Evolutionary conservation across 2,797 vertebrate species (phyloP), one percentile per base, ranked within the genome.

Genomic region (Paramormyrops hopkinsi): DNA sequence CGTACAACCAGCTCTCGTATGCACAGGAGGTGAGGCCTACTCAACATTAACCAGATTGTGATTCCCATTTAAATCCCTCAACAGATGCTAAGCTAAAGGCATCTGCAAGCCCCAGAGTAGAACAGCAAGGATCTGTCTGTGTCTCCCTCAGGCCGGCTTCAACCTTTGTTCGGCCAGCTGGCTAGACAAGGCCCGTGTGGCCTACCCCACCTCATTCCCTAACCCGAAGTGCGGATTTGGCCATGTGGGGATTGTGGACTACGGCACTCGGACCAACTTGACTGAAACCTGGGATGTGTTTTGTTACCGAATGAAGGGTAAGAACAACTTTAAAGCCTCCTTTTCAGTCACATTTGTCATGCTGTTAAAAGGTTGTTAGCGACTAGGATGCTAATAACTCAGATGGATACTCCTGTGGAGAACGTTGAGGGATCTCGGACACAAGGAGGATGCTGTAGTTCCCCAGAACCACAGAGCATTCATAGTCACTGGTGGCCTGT

Each of bases 251-350:
- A 98, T 99, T 0, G 96, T 99, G 65, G 98, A 99, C 92, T 99
- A 99, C 0, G 97, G 98, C 0, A 48, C 11, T 8, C 96, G 97
- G 89, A 91, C 46, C 87, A 97, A 98, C 90, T 92, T 95, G 90
- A 97, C 95, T 0, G 97, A 98, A 94, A 97, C 91, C n/a, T 99
- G 98, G 98, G 98, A 99, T 29, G 94, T 95, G 44, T 99, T 97
- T 96, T 99, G 98, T 94, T 98, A 97, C 93, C 93, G 98, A 91
- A 94, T 97, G 92, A 97, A 98, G 94, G 98, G 98, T 99, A 93
- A 95, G 54, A 4, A 7, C 11, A 56, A n/a, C 17, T 29, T 82
- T 14, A 46, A 48, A 44, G 46, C 29, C 44, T 83, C 44, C n/a
- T 83, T 83, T 25, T 46, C 19, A 85, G 46, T 6, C 22, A 51